phyloP scores from a whole-genome alignment of 2,888 invertebrate species.

The Tetropium fuscum region DNA sequence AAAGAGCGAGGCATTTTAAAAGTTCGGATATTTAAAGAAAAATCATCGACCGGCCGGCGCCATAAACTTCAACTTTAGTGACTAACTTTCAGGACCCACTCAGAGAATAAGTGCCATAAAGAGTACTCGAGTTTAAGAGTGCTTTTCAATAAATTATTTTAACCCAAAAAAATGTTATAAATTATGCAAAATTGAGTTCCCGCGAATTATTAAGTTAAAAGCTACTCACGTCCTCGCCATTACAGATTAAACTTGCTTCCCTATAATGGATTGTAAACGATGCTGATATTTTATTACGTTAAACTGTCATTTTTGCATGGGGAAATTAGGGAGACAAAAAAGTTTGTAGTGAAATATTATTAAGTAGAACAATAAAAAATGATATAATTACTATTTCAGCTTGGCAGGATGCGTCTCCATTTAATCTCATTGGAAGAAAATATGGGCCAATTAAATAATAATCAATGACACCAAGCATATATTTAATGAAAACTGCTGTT shows the following conservation, averaged over 20 bases:
- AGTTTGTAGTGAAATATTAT: no score
- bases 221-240: conserved; percentile 49
- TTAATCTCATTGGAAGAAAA: no score
- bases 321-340: no score
- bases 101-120: conserved; percentile 60
- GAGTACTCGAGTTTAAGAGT: conserved; percentile 61
- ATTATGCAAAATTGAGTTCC: conserved; percentile 53
- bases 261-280: conserved; percentile 29
- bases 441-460: no score
- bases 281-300: conserved; percentile 23
- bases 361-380: no score
- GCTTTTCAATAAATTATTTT: conserved; percentile 64
- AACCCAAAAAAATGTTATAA: conserved; percentile 60
- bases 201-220: conserved; percentile 47
- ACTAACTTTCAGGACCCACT: conserved; percentile 56
- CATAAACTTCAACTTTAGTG: conserved; percentile 60
- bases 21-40: conserved; percentile 55
- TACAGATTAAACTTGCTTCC: conserved; percentile 49
- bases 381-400: no score
- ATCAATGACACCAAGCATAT: no score
- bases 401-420: no score
- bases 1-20: conserved; percentile 43
- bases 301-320: conserved; percentile 6
- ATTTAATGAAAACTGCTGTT: no score
- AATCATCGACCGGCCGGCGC: conserved; percentile 53